A percentile compares a stretch with the other conserved stretches of the same genome.
Conservation (phyloP, 2,888 invertebrate species). For the Agrochola lychnidis region DNA sequence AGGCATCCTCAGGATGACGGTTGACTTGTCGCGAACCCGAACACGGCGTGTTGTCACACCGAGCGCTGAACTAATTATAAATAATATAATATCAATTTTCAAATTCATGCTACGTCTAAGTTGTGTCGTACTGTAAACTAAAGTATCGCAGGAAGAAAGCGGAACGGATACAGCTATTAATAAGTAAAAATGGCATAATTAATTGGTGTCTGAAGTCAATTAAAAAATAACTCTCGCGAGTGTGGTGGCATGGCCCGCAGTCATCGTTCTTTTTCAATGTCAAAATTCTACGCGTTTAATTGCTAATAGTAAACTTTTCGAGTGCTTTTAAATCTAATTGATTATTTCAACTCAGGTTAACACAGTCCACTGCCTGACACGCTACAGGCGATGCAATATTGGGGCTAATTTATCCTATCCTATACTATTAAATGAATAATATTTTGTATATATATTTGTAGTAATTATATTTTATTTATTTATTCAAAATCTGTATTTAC, state of each 20-base stretch:
- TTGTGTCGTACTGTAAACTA: not conserved
- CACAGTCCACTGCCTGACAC: not conserved
- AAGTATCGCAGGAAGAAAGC: constrained; percentile 32
- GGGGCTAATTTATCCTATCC: no score
- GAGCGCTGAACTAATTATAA: no score
- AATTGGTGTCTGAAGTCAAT: constrained; percentile 18
- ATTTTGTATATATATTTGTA: no score
- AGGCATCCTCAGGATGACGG: no score
- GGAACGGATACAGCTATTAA: constrained; percentile 41
- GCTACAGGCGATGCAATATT: not conserved
- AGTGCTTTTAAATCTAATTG: not conserved
- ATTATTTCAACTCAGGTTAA: not conserved
- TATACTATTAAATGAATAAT: no score
- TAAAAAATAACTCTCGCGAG: not conserved
- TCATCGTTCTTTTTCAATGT: not conserved
- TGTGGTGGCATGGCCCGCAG: constrained; percentile 3
- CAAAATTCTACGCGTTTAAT: constrained; percentile 8
- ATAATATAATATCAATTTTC: no score
- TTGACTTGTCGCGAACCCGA: no score
- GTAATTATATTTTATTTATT: no score
- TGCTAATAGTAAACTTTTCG: constrained; percentile 1
- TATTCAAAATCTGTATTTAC: no score
- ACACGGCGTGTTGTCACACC: no score
- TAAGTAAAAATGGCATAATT: constrained; percentile 21
- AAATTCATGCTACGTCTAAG: no score